Percentiles rank a stretch among this genome's conserved stretches.
These are phyloP conservation scores for Corvus cornix DNA, from an alignment of 2,113 vertebrate genomes.

Conservation along the genomic window DNA sequence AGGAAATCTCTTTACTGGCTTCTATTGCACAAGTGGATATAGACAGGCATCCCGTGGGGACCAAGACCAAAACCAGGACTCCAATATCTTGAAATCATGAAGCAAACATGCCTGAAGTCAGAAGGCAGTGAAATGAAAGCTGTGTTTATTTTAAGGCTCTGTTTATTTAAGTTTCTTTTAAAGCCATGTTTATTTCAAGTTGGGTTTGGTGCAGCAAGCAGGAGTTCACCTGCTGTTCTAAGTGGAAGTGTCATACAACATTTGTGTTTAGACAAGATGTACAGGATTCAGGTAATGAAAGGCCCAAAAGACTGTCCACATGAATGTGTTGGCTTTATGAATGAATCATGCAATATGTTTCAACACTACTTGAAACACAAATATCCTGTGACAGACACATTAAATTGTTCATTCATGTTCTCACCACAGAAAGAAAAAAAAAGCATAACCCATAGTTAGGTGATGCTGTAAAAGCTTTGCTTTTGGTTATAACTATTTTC, in stretches of 20 bases:
- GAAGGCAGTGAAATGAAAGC: background rate
- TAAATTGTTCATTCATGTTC: background rate
- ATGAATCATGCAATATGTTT: background rate
- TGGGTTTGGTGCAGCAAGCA: background rate
- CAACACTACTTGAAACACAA: background rate
- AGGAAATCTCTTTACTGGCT: background rate
- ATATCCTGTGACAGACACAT: background rate
- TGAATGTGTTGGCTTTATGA: background rate
- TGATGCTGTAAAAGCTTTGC: background rate
- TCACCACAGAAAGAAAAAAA: background rate
- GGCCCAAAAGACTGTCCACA: background rate
- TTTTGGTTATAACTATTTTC: background rate
- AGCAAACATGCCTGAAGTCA: background rate
- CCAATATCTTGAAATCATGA: background rate
- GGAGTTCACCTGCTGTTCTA: background rate
- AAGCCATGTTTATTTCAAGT: background rate
- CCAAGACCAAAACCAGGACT: background rate
- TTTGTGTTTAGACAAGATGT: background rate
- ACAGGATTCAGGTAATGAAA: background rate
- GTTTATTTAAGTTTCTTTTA: background rate
- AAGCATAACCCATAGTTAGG: background rate
- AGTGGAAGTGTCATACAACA: background rate
- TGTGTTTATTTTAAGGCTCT: background rate
- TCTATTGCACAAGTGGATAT: background rate
- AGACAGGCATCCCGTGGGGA: background rate